These are phyloP conservation scores for Troilus luridus DNA, from an alignment of 2,888 invertebrate species.

Conservation along the genomic window DNA sequence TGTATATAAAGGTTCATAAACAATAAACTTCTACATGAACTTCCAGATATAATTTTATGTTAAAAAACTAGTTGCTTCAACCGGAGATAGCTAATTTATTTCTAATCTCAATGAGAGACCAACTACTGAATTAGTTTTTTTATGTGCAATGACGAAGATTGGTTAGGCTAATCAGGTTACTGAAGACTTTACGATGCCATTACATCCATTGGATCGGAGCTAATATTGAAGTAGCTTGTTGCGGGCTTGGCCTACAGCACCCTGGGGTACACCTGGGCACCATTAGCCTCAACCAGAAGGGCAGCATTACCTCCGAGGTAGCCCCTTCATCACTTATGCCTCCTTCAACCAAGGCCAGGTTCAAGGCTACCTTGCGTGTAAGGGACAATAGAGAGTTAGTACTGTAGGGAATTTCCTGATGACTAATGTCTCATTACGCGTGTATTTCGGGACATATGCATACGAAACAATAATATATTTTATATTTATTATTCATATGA, in stretches of 20 bases:
- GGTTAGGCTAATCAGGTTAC: not conserved
- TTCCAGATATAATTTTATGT: too few relatives aligned
- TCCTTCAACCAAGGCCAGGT: not conserved
- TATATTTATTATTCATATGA: too few relatives aligned
- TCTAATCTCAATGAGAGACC: not conserved
- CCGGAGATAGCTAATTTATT: not conserved
- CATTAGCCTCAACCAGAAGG: not conserved
- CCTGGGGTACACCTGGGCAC: slow-evolving; percentile 1
- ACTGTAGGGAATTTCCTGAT: too few relatives aligned
- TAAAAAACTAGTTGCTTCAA: too few relatives aligned
- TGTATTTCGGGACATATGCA: too few relatives aligned
- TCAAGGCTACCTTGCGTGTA: not conserved
- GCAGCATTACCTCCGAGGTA: not conserved
- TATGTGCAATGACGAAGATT: not conserved
- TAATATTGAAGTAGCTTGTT: not conserved
- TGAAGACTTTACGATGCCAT: not conserved
- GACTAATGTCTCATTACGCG: too few relatives aligned
- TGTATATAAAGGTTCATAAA: too few relatives aligned
- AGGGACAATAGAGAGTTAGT: too few relatives aligned
- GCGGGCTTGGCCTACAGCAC: not conserved
- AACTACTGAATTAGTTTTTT: not conserved
- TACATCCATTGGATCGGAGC: not conserved
- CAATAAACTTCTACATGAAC: too few relatives aligned
- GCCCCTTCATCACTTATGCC: not conserved
- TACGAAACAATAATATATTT: too few relatives aligned